phyloP scores from a whole-genome alignment of 2,797 vertebrate genomes.

The Rhodeus uyekii region DNA sequence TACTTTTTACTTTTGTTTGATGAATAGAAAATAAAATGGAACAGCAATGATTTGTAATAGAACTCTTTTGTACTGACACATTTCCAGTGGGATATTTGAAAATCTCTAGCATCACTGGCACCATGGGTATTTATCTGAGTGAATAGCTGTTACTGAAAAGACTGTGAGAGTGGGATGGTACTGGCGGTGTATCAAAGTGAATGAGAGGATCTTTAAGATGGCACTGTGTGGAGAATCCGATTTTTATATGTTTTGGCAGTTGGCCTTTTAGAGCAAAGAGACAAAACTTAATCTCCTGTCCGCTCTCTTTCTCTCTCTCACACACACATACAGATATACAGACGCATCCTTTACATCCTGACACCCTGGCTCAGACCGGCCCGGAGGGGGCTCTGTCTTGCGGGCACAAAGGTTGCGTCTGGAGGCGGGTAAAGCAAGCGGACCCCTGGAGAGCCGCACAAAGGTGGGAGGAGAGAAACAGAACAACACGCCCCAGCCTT shows the following conservation, averaged over 20 bases:
- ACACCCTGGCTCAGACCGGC: slow-evolving; percentile 55
- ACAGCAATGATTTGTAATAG: not conserved
- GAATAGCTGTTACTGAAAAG: not conserved
- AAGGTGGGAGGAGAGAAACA: slow-evolving; percentile 43
- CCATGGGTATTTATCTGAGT: not conserved
- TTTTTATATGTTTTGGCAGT: slow-evolving; percentile 46
- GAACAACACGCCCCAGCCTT: slow-evolving; percentile 25
- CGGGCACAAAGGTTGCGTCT: slow-evolving; percentile 68
- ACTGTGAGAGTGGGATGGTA: slow-evolving; percentile 34
- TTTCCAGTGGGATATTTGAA: not conserved
- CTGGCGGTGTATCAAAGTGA: slow-evolving; percentile 40
- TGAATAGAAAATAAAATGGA: not conserved
- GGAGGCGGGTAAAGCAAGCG: slow-evolving; percentile 70
- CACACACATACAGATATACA: slow-evolving; percentile 42
- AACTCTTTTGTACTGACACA: not conserved
- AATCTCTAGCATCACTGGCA: not conserved
- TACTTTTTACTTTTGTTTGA: no score
- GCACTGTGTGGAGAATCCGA: slow-evolving; percentile 51
- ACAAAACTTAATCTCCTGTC: slow-evolving; percentile 49
- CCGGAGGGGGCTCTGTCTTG: slow-evolving; percentile 55
- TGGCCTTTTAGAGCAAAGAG: slow-evolving; percentile 43
- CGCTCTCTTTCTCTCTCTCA: slow-evolving; percentile 36
- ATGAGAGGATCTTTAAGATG: slow-evolving; percentile 41
- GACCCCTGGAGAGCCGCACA: slow-evolving; percentile 71
- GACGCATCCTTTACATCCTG: slow-evolving; percentile 42